Evolutionary conservation across 2,888 invertebrate species (phyloP), one percentile per base, ranked within the genome.

Genomic region (Stenurella melanura): DNA sequence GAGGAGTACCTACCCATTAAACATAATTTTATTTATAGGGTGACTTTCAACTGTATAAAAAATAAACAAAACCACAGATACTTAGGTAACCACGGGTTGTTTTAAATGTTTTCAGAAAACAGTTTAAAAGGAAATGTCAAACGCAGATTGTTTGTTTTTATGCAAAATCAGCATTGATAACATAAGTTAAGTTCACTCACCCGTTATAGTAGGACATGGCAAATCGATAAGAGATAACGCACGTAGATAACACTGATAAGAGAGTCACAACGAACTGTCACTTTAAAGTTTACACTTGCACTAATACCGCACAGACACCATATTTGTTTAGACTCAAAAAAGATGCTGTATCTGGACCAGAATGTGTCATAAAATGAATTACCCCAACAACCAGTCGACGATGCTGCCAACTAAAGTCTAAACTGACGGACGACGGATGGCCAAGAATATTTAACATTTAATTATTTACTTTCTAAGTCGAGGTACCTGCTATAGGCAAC

Each of bases 151-250:
- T 50, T 61, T 72, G 58, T 63, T 71, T 61, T 50, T 19, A 30
- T 54, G 63, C 54, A 57, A 58, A 7, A 63, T 7, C 54, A 18
- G 50, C 19, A 38, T 21, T 70, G 60, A 60, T 42, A 70, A 72
- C 54, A 67, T 26, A 67, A 30, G 30, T 72, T 72, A 11, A 68
- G 73, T 74, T 74, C 74, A 80, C 79, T 78, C 76, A 80, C 79
- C 79, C 79, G 67, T 80, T 80, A 73, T 80, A 80, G 74, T 80
- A 80, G 74, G 79, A 80, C 79, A 78, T 79, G 73, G 56, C 60
- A 30, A 71, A 74, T 70, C 60, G 66, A 77, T 66, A 70, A 60
- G n/a, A 74, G 34, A 69, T 58, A 72, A 30, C 73, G 54, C 68
- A 54, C 17, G 67, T 21, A 66, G 70, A 69, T 60, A 75, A 70